Evolutionary conservation across 2,113 vertebrate genomes (phyloP).

Genomic region (Mungos mungo): DNA sequence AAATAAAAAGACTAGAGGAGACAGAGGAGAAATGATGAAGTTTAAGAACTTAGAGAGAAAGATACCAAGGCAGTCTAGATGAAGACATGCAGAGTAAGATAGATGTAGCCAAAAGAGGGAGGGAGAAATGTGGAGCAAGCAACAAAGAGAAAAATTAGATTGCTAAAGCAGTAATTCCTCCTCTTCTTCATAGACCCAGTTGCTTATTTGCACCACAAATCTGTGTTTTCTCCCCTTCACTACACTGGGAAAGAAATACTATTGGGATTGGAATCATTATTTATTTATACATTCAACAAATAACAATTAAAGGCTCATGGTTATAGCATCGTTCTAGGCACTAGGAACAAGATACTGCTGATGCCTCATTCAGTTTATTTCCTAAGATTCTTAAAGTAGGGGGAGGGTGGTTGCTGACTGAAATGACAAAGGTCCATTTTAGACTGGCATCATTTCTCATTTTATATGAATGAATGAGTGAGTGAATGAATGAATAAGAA

Average conservation of each 20-base stretch:
- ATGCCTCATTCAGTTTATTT: neutral
- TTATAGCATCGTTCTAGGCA: neutral
- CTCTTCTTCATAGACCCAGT: neutral
- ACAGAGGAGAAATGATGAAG: neutral
- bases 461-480: neutral
- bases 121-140: neutral
- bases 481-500: neutral
- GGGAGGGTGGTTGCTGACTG: neutral
- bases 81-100: neutral
- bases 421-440: neutral
- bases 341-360: neutral
- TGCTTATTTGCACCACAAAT: neutral
- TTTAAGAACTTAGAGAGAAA: neutral
- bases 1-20: neutral
- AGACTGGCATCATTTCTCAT: neutral
- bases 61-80: neutral
- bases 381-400: neutral
- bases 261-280: neutral
- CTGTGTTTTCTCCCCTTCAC: neutral
- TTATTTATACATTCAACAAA: neutral
- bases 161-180: neutral
- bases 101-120: neutral
- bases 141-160: neutral
- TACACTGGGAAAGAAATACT: neutral
- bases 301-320: neutral